Evolutionary conservation across 2,888 invertebrate species (phyloP), one percentile per base, ranked within the genome.

Genomic region (Tortrix viridana): DNA sequence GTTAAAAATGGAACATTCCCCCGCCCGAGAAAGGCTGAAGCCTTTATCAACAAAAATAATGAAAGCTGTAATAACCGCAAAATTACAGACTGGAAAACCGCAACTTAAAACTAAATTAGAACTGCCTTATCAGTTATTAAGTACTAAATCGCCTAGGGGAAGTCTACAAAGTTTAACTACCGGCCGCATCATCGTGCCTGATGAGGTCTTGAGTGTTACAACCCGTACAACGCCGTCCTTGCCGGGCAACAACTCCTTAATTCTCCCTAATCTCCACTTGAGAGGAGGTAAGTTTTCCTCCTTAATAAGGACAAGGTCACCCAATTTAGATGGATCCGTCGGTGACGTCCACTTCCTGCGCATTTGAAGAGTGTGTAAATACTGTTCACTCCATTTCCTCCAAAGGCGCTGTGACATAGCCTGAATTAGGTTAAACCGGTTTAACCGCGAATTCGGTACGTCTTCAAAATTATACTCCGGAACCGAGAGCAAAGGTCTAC

Each of bases 301-400:
- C 7, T 43, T 53, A 4, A 52, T 52, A 5, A 53, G 18, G 18
- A 50, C 50, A 5, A 37, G 37, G 37, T 50, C 37, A 18, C 19
- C 50, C 12, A 19, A 5, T 14, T 32, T 18, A 0, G 52, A 38
- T 14, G 52, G 38, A 20, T 38, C 52, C 2, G 52, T 52, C 20
- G 18, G 20, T 9, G 52, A 22, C 14, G 52, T 52, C 38, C 38
- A 22, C 6, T 52, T 52, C 5, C 6, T 46, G 2, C 19, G 18
- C 18, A 19, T 46, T 46, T 46, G 46, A 1, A 46, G 19, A 7
- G 19, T 18, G 18, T 46, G 19, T 3, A 26, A 20, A 16, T 67
- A 65, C 49, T 71, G 67, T 0, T 49, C n/a, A 14, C 52, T 50
- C 68, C 69, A 71, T 9, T 65, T 20, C 9, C 56, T 53, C 68